Conservation (phyloP, 2,113 vertebrate genomes). For the Psettodes erumei region DNA sequence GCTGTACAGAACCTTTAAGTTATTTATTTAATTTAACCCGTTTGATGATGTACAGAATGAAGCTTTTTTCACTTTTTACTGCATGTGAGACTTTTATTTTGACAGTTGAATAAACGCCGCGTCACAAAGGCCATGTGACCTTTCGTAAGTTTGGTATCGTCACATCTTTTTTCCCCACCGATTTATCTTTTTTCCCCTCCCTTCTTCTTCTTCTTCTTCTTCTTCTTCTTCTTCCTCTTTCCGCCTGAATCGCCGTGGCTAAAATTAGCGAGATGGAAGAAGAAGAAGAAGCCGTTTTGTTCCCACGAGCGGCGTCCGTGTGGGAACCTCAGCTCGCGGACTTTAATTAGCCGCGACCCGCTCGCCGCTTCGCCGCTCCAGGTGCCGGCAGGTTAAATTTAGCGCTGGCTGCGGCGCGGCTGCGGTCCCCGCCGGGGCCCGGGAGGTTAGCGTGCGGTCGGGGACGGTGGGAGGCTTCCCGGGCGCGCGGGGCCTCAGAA, state of each 20-base stretch:
- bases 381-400: too few relatives aligned
- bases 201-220: too few relatives aligned
- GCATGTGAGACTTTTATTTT: slow-evolving; percentile 58
- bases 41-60: slow-evolving; percentile 65
- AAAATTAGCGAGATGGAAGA: too few relatives aligned
- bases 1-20: slow-evolving; percentile 77
- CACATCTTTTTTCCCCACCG: too few relatives aligned
- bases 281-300: slow-evolving; percentile 45
- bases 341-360: slow-evolving; percentile 26
- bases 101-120: slow-evolving; percentile 47
- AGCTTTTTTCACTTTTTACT: slow-evolving; percentile 44
- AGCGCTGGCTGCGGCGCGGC: too few relatives aligned
- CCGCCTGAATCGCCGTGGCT: slow-evolving; percentile 16
- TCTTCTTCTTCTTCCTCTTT: slow-evolving; percentile 35
- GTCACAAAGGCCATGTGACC: slow-evolving; percentile 13
- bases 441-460: slow-evolving; percentile 16
- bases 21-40: slow-evolving; percentile 87
- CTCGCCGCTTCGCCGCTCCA: too few relatives aligned
- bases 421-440: too few relatives aligned
- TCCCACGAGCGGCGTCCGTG: slow-evolving; percentile 30
- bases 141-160: slow-evolving; percentile 66
- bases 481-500: slow-evolving; percentile 52
- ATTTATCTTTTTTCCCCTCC: too few relatives aligned
- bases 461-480: slow-evolving; percentile 10
- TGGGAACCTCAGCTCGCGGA: slow-evolving; percentile 27